Base-by-base conservation (phyloP, 2,113 vertebrate genomes). In the Serilophus lunatus region DNA sequence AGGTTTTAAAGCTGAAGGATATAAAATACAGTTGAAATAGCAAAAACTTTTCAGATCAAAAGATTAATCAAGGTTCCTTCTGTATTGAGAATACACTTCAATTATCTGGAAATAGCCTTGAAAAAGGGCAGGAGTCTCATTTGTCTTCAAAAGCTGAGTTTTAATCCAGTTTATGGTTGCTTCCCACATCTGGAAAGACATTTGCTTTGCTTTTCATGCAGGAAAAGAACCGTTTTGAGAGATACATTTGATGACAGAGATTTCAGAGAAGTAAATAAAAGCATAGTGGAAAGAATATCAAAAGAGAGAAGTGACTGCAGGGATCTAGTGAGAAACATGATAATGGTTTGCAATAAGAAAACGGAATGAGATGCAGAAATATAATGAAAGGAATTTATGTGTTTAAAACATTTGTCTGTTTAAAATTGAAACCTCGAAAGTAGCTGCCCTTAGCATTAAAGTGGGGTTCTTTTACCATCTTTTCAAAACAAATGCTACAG, bases 381-480 rank as follows among this genome's bases (percentile, higher is more conserved):
- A 20, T 9, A 31, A 57, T 18, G 9, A 19, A 65, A 13, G 19
- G 3, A 45, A 65, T 61, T 36, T 33, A 10, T 31, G 3, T 28
- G 2, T 65, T 85, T 31, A 31, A 93, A 88, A 88, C 4, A 40
- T 31, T 26, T 29, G 4, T 33, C 5, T 26, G 4, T 47, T 88
- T 83, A 26, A 70, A 84, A 12, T 33, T 70, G 20, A 77, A 77
- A 7, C 53, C 63, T 45, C 40, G 51, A 51, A 63, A 78, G 15
- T 13, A 75, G 36, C 18, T 86, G 23, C 14, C 3, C 3, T 63
- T 70, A 60, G 24, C 15, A 33, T 42, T 83, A 33, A 54, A 77
- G 7, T 36, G 36, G 7, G 2, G 1, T 0, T 0, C 4, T 12
- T 35, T 64, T 33, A 18, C 9, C 6, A 28, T 56, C 68, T 69